These are phyloP conservation scores for crab-eating macaque (Macaca fascicularis) DNA, from an alignment of 2,113 vertebrate species.

Conservation along the genomic window T2T-MFA8v1.1 NC_088377.1:101980501-101981000, in stretches of 20 bases:
- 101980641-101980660: background rate
- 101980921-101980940: background rate
- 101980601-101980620: conserved; percentile 2
- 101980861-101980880: background rate
- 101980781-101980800: fast-evolving
- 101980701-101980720: background rate
- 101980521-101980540: background rate
- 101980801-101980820: background rate
- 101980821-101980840: background rate
- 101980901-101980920: background rate
- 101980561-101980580: background rate
- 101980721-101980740: fast-evolving
- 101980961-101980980: background rate
- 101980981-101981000: background rate
- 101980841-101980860: background rate
- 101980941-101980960: background rate
- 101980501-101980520: background rate
- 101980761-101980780: background rate
- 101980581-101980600: background rate
- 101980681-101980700: background rate
- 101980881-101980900: background rate
- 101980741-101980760: background rate
- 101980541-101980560: background rate
- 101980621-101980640: background rate
- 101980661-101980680: background rate